Conservation (phyloP, 2,113 vertebrate genomes). For the Notiomystis cincta region DNA sequence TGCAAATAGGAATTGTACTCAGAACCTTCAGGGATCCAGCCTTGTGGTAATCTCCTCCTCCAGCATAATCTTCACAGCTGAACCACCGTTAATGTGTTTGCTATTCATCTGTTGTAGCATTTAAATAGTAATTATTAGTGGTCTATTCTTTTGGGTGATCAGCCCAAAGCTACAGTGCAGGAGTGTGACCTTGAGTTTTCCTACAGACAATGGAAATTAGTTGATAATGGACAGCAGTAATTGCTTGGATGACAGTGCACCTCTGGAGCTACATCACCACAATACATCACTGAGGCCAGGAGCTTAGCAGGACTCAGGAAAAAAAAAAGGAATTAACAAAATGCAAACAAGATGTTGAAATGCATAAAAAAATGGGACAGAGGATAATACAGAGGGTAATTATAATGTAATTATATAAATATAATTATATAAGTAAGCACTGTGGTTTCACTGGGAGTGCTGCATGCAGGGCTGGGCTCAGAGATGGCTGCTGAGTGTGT, state of each 20-base stretch:
- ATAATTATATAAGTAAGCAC: slow-evolving; percentile 14
- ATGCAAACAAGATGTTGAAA: slow-evolving; percentile 27
- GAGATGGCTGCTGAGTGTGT: neutral
- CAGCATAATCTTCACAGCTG: neutral
- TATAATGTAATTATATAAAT: slow-evolving; percentile 41
- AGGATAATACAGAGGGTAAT: slow-evolving; percentile 21
- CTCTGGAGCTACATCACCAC: slow-evolving; percentile 30
- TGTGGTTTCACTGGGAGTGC: neutral
- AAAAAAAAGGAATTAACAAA: neutral
- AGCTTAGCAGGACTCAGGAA: slow-evolving; percentile 4
- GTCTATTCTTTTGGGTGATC: slow-evolving; percentile 19
- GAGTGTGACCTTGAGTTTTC: slow-evolving; percentile 36
- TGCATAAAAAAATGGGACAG: slow-evolving; percentile 2
- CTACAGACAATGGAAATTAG: slow-evolving; percentile 31
- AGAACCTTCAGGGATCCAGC: neutral
- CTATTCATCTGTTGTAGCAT: neutral
- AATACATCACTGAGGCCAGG: neutral
- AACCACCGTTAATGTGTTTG: neutral
- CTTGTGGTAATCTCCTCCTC: neutral
- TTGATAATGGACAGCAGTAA: slow-evolving; percentile 37
- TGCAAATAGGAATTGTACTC: neutral
- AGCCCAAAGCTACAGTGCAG: neutral
- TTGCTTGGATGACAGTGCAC: slow-evolving; percentile 31
- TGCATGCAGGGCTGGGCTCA: neutral
- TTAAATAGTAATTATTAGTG: slow-evolving; percentile 29